These are phyloP conservation scores for Megalopta genalis DNA, from an alignment of 1,140 invertebrate species.

Conservation along the genomic window DNA sequence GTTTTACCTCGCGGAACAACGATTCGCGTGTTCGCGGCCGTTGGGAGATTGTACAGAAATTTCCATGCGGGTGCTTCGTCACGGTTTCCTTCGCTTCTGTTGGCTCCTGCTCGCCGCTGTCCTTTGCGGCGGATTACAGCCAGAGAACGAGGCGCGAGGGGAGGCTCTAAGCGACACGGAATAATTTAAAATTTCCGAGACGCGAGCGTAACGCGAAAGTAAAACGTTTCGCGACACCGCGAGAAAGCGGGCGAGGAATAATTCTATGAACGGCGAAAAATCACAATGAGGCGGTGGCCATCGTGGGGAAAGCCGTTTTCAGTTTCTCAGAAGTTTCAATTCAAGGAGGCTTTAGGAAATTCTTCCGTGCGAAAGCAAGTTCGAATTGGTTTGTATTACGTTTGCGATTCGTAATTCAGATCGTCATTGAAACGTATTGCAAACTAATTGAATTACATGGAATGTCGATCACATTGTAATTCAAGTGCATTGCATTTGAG, in stretches of 20 bases:
- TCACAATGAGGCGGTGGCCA: no score
- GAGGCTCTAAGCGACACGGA: not conserved
- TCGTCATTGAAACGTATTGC: no score
- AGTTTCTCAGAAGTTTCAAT: no score
- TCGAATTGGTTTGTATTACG: no score
- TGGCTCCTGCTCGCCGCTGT: no score
- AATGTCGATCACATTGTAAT: no score
- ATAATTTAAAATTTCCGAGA: slow-evolving; percentile 13
- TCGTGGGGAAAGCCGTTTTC: no score
- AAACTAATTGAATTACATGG: no score
- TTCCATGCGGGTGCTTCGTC: not conserved
- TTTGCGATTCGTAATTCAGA: no score
- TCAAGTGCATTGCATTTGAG: no score
- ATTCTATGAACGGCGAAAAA: not conserved
- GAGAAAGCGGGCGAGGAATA: not conserved
- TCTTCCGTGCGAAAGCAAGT: no score
- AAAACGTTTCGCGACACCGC: not conserved
- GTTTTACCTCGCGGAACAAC: not conserved
- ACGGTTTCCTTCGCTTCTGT: not conserved
- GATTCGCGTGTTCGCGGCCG: not conserved
- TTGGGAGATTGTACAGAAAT: not conserved
- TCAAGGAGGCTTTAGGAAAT: no score
- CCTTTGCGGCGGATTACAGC: not conserved
- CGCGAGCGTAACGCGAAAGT: not conserved
- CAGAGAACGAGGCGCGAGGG: not conserved